Conservation (phyloP, 2,113 vertebrate genomes). For the Sinocyclocheilus rhinocerous region DNA sequence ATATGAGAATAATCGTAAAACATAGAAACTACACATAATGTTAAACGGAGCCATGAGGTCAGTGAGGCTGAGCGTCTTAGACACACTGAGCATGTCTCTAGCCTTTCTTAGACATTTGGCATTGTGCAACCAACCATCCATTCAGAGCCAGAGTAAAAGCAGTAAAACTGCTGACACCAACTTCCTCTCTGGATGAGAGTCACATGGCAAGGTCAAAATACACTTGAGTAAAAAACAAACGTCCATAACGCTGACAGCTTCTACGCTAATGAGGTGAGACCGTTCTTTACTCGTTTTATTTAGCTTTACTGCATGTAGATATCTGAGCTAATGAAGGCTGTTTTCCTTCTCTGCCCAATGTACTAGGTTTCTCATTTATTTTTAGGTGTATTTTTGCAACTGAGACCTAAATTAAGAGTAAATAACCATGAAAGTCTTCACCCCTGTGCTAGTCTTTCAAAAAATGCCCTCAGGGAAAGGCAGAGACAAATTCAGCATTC, state of each 20-base stretch:
- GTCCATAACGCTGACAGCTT: constrained; percentile 35
- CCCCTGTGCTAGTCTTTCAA: constrained; percentile 58
- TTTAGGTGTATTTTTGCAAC: constrained; percentile 15
- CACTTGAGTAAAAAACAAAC: constrained; percentile 51
- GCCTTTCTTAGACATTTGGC: not conserved
- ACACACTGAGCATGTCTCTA: too few relatives aligned
- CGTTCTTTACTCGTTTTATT: not conserved
- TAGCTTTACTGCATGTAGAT: not conserved
- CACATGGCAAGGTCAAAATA: constrained; percentile 71
- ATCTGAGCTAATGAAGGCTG: not conserved
- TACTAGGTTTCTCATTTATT: not conserved
- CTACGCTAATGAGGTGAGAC: constrained; percentile 58
- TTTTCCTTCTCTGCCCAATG: not conserved
- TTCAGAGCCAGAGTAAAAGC: constrained; percentile 64
- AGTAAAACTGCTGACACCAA: constrained; percentile 71
- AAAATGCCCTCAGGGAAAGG: constrained; percentile 61
- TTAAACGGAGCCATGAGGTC: not conserved
- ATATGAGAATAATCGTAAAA: not conserved
- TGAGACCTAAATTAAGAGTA: not conserved
- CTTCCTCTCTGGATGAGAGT: constrained; percentile 72
- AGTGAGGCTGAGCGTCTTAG: constrained; percentile 13
- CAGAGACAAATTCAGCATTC: constrained; percentile 66
- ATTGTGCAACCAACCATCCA: constrained; percentile 62
- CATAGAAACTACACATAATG: not conserved
- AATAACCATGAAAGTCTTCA: constrained; percentile 61